phyloP scores from a whole-genome alignment of 1,140 invertebrate species.

The Trichonephila inaurata region DNA sequence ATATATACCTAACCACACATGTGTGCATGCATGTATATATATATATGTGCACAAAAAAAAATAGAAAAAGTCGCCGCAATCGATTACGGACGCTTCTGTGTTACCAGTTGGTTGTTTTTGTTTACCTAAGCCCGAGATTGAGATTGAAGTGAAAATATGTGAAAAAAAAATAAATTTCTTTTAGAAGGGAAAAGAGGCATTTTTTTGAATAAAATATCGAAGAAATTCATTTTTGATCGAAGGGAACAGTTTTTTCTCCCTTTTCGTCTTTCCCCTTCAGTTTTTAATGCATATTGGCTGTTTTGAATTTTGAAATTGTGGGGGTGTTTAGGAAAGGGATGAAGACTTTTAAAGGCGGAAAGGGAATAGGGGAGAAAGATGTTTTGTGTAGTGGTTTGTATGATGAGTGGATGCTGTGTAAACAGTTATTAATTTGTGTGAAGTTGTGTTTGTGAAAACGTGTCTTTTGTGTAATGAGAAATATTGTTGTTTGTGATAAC shows the following conservation, averaged over 20 bases:
- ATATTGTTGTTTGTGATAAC: too few relatives aligned
- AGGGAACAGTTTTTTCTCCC: not conserved
- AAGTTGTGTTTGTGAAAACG: not conserved
- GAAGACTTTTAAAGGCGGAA: not conserved
- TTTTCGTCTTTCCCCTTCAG: not conserved
- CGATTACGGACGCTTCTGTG: slow-evolving; percentile 39
- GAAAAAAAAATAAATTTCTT: slow-evolving; percentile 32
- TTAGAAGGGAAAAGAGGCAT: not conserved
- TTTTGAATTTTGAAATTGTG: not conserved
- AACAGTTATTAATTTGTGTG: not conserved
- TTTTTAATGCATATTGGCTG: slow-evolving; percentile 25
- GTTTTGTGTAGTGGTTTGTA: not conserved
- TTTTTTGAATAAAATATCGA: slow-evolving; percentile 62
- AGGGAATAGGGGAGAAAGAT: not conserved
- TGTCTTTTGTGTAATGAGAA: too few relatives aligned
- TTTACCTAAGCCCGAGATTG: slow-evolving; percentile 71
- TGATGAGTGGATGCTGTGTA: not conserved
- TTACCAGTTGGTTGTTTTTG: slow-evolving; percentile 45
- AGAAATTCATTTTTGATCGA: slow-evolving; percentile 60
- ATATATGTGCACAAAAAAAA: not conserved
- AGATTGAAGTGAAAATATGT: slow-evolving; percentile 55
- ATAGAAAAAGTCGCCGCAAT: not conserved
- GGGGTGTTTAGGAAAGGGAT: not conserved
- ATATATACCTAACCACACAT: not conserved
- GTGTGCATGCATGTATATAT: not conserved